Conservation (phyloP, 2,113 vertebrate species). For the Entomyzon cyanotis region DNA sequence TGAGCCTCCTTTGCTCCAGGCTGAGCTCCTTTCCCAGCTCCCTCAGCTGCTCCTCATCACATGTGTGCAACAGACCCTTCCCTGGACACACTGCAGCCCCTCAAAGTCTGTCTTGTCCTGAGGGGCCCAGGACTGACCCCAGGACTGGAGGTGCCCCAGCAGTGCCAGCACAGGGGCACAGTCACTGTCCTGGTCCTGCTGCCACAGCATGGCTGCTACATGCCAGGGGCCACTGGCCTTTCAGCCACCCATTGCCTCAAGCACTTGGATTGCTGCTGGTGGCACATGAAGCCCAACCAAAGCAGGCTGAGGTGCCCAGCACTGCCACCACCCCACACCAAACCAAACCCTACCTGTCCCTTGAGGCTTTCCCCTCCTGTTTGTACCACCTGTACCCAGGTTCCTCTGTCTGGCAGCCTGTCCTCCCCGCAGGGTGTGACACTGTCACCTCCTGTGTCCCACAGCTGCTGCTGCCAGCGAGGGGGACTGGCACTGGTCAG, state of each 20-base stretch:
- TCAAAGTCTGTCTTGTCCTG: background rate
- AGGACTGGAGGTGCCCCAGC: background rate
- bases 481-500: background rate
- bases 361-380: background rate
- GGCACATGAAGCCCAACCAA: background rate
- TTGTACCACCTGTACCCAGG: accelerated
- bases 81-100: background rate
- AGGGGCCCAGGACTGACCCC: background rate
- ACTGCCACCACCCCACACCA: background rate
- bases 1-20: background rate
- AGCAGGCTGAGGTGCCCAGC: background rate
- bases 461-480: background rate
- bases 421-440: accelerated
- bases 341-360: background rate
- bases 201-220: background rate
- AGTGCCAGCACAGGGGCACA: background rate
- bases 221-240: background rate
- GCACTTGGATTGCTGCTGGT: background rate
- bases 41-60: background rate
- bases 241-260: background rate
- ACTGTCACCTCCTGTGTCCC: accelerated
- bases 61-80: no score
- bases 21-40: background rate
- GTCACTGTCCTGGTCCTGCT: background rate
- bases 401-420: background rate